Conservation (phyloP, 1,140 invertebrate species). For the Dendrolimus kikuchii region DNA sequence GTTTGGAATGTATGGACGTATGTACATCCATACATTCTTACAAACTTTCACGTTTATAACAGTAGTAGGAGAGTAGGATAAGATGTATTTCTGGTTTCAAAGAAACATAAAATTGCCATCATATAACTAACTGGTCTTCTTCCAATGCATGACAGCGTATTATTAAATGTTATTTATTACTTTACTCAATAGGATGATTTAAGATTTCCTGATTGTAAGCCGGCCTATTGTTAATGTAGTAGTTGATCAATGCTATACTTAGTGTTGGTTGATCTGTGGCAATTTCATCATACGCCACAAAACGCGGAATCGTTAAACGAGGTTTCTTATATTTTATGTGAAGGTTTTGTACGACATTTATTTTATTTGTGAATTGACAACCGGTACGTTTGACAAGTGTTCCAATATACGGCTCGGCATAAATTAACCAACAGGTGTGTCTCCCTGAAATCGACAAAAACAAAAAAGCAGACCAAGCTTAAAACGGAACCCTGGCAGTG, state of each 20-base stretch:
- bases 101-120: too few relatives aligned
- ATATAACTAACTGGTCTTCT: too few relatives aligned
- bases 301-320: slow-evolving; percentile 28
- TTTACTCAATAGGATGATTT: slow-evolving; percentile 48
- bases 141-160: not conserved
- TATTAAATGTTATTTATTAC: slow-evolving; percentile 31
- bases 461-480: slow-evolving; percentile 13
- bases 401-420: slow-evolving; percentile 23
- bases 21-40: too few relatives aligned
- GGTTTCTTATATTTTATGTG: slow-evolving; percentile 34
- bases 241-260: too few relatives aligned
- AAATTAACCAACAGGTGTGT: slow-evolving; percentile 40
- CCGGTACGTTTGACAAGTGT: slow-evolving; percentile 20
- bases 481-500: slow-evolving; percentile 11
- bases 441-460: slow-evolving; percentile 27
- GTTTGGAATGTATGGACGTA: too few relatives aligned
- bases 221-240: too few relatives aligned
- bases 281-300: slow-evolving; percentile 45
- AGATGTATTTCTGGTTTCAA: too few relatives aligned
- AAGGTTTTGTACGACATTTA: slow-evolving; percentile 13
- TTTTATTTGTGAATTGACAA: slow-evolving; percentile 8
- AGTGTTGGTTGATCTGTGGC: slow-evolving; percentile 17
- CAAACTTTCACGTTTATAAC: too few relatives aligned
- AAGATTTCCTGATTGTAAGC: slow-evolving; percentile 41
- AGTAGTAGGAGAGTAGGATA: too few relatives aligned